Conservation (phyloP, 2,113 vertebrate species). For the Tympanuchus pallidicinctus region DNA sequence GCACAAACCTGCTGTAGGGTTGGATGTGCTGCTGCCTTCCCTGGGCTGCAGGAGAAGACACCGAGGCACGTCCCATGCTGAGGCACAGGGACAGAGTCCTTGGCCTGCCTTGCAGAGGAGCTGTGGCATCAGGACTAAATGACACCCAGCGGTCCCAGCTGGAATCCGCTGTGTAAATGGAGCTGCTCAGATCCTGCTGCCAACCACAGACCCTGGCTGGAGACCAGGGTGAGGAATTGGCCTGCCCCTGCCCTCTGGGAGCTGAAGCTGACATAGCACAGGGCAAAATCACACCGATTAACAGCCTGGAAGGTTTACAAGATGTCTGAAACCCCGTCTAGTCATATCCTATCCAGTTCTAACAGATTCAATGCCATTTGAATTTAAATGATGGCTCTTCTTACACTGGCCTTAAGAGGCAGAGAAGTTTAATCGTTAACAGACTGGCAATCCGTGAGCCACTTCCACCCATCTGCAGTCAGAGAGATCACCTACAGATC, state of each 20-base stretch:
- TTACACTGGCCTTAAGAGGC: background rate
- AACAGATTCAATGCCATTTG: background rate
- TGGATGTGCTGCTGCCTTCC: background rate
- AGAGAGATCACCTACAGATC: background rate
- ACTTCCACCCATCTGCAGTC: background rate
- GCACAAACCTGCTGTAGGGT: background rate
- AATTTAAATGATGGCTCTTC: background rate
- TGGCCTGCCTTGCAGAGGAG: background rate
- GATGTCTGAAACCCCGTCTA: background rate
- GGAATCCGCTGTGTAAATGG: background rate
- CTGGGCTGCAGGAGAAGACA: background rate
- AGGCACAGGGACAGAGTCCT: background rate
- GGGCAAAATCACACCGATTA: accelerated
- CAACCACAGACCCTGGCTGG: background rate
- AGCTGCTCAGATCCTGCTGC: background rate
- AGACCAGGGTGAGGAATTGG: background rate
- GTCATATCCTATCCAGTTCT: background rate
- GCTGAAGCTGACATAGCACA: background rate
- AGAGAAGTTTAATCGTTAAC: background rate
- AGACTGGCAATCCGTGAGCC: background rate
- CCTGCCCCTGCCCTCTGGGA: background rate
- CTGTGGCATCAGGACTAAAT: background rate
- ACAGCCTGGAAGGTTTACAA: background rate
- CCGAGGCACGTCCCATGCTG: background rate
- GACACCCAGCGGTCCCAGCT: background rate